Base-by-base conservation (phyloP, 1,140 invertebrate species). In the Oryctes rhinoceros region DNA sequence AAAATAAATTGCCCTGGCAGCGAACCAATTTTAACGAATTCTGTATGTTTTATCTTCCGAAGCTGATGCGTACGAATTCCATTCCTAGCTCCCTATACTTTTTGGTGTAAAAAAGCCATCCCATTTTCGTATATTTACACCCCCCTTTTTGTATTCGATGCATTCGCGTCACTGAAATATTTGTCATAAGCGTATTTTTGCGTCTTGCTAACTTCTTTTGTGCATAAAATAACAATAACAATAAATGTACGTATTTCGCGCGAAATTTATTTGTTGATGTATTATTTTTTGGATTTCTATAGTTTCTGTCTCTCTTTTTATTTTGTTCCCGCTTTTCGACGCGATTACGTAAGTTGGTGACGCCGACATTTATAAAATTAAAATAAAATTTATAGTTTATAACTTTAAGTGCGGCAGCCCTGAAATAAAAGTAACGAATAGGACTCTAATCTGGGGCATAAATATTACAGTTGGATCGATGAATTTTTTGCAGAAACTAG, bases 1-100 rank as follows among this genome's bases (percentile, higher is more conserved):
- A 85, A 85, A 85, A 85, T 85, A 85, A 85, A 85, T 85, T 85
- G 84, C 82, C 78, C 81, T 84, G 85, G 83, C 85, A 85, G 76
- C 80, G 82, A 85, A 85, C 85, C 85, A 85, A 85, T 85, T 85
- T 83, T 82, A 83, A 80, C 62, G 82, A 83, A 83, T 85, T 84
- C 82, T 79, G 81, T 82, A 84, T 84, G 84, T 84, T 85, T 85
- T 85, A 85, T 85, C 84, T 85, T 83, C 81, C 65, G 65, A 80
- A 80, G 83, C 82, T 83, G 84, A 84, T 85, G 85, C 84, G 84
- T 85, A 24, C 24, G 84, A 80, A 85, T 83, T 82, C 83, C 82
- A 84, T 85, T 84, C 82, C 80, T 80, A 79, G 81, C 80, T 83
- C 80, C 82, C 83, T 83, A 83, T 83, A 84, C 84, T 84, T 71